Evolutionary conservation across 2,797 vertebrate genomes (phyloP).

Genomic region (Pseudochaenichthys georgianus): DNA sequence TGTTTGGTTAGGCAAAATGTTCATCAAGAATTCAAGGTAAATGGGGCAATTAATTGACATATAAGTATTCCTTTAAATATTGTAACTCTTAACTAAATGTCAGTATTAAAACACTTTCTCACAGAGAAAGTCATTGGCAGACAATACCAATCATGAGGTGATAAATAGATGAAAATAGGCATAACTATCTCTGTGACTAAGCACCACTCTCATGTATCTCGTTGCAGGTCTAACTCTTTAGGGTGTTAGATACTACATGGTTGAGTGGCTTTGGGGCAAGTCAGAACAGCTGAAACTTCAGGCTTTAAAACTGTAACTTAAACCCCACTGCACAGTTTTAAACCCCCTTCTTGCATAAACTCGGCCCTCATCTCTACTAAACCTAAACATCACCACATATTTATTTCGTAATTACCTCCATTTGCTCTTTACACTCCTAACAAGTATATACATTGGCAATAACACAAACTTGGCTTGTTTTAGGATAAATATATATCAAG

Average conservation of each 20-base stretch:
- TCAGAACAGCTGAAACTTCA: slow-evolving; percentile 49
- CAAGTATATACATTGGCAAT: background rate
- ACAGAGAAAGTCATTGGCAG: background rate
- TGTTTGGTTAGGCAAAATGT: too few species aligned
- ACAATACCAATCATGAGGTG: background rate
- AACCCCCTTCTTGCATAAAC: slow-evolving; percentile 24
- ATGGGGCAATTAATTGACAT: too few species aligned
- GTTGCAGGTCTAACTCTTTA: slow-evolving; percentile 8
- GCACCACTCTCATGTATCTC: slow-evolving; percentile 9
- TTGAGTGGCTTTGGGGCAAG: slow-evolving; percentile 57
- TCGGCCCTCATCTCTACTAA: slow-evolving; percentile 25
- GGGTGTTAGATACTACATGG: slow-evolving; percentile 42
- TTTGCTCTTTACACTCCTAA: slow-evolving; percentile 6
- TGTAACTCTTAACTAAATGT: background rate
- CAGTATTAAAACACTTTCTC: background rate
- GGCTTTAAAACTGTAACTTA: slow-evolving; percentile 61
- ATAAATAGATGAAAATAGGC: background rate
- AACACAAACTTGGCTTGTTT: background rate
- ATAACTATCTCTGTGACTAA: slow-evolving; percentile 1
- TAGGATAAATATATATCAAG: background rate
- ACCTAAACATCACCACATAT: slow-evolving; percentile 43
- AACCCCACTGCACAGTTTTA: slow-evolving; percentile 30
- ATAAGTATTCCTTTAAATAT: too few species aligned
- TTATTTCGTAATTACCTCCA: slow-evolving; percentile 16
- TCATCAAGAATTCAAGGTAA: too few species aligned